A percentile compares a stretch with the other conserved stretches of the same genome.
These are phyloP conservation scores for Colossoma macropomum DNA, from an alignment of 2,113 vertebrate genomes.

Conservation along the genomic window DNA sequence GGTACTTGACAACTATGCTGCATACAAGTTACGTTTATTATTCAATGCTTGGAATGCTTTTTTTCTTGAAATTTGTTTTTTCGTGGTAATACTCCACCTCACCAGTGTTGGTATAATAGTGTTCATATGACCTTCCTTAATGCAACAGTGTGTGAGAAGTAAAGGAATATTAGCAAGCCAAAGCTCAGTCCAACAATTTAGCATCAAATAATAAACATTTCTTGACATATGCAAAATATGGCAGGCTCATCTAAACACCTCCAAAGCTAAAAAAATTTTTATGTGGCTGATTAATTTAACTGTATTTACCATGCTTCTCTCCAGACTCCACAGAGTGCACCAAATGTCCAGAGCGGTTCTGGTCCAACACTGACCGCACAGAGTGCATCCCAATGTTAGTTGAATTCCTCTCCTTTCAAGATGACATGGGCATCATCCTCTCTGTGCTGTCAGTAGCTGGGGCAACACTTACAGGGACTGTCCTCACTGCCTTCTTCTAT, in stretches of 20 bases:
- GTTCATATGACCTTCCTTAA: neutral
- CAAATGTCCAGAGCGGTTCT: slow-evolving; percentile 52
- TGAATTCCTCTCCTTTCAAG: slow-evolving; percentile 55
- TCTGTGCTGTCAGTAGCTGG: slow-evolving; percentile 57
- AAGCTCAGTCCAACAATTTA: too few relatives aligned
- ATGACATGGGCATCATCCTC: slow-evolving; percentile 72
- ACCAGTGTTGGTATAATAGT: neutral
- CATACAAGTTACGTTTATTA: neutral
- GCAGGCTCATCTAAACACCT: too few relatives aligned
- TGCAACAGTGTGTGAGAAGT: neutral
- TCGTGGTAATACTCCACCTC: too few relatives aligned
- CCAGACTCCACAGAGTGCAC: slow-evolving; percentile 51
- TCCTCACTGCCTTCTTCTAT: slow-evolving; percentile 62
- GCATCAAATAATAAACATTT: too few relatives aligned
- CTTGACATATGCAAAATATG: neutral
- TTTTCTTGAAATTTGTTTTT: too few relatives aligned
- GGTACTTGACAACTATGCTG: neutral
- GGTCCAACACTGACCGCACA: slow-evolving; percentile 47
- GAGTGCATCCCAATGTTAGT: slow-evolving; percentile 42
- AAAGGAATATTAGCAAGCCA: neutral
- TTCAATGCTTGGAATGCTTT: neutral
- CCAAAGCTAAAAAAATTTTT: neutral
- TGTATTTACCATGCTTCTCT: neutral
- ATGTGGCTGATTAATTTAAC: neutral
- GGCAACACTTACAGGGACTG: slow-evolving; percentile 43